phyloP scores from a whole-genome alignment of 2,888 invertebrate genomes.

The Cataglyphis livida region DNA sequence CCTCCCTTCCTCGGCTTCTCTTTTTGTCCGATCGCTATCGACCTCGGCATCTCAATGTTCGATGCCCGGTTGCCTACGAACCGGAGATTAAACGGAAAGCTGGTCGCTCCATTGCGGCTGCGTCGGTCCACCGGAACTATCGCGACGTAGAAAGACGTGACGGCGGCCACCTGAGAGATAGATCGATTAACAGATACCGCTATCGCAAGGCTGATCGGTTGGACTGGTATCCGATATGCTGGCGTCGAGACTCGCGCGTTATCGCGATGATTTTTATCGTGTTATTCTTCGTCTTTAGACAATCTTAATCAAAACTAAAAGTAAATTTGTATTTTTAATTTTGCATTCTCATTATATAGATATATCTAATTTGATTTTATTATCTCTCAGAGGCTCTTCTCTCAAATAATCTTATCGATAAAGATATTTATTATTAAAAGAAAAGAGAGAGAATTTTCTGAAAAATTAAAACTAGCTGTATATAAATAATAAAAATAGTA shows the following conservation, averaged over 20 bases:
- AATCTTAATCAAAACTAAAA: conserved; percentile 7
- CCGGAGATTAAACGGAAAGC: conserved; percentile 41
- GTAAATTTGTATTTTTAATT: background rate
- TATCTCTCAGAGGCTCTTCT: background rate
- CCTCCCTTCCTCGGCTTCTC: background rate
- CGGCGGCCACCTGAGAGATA: background rate
- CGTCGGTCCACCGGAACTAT: conserved; percentile 21
- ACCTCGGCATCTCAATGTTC: background rate
- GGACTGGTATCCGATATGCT: background rate
- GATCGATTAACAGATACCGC: conserved; percentile 24
- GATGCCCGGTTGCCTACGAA: conserved; percentile 20
- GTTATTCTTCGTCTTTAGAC: background rate
- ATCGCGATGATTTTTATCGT: background rate
- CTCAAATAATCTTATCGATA: background rate
- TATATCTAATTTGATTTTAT: conserved; percentile 14
- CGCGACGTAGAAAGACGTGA: background rate
- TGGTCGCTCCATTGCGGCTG: background rate
- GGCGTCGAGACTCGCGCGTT: background rate
- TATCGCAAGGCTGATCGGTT: background rate
- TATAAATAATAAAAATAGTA: background rate
- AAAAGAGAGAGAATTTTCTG: background rate
- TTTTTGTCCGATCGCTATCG: conserved; percentile 10
- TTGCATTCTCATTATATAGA: background rate
- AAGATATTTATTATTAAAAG: background rate
- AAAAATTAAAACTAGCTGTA: background rate